These are phyloP conservation scores for Strigamia crassipes DNA, from an alignment of 2,888 invertebrate species.

Conservation along the genomic window DNA sequence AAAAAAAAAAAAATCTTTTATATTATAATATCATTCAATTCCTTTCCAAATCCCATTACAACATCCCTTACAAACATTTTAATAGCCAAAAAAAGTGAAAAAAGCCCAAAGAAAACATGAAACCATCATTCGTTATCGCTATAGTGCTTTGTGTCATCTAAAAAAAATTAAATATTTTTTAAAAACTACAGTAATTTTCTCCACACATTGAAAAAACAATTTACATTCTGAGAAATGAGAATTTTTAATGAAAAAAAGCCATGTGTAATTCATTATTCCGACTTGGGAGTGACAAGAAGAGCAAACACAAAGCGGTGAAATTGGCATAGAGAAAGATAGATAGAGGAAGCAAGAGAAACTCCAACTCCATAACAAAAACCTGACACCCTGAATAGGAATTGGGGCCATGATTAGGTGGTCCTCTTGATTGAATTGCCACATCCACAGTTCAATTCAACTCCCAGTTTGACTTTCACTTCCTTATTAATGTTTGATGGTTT, in stretches of 20 bases:
- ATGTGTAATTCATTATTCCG: neutral
- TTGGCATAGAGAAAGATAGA: neutral
- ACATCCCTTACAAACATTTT: neutral
- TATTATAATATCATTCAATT: neutral
- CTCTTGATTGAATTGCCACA: constrained; percentile 38
- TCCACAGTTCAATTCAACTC: constrained; percentile 13
- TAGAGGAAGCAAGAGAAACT: neutral
- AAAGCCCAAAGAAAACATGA: too few species aligned
- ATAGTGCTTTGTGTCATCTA: neutral
- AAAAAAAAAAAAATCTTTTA: neutral
- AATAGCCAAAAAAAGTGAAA: neutral
- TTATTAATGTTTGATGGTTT: constrained; percentile 24
- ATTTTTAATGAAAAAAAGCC: neutral
- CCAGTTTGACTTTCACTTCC: neutral
- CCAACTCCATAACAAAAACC: constrained; percentile 36
- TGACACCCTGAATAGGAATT: constrained; percentile 42
- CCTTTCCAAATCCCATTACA: neutral
- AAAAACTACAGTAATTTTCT: too few species aligned
- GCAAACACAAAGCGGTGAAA: constrained; percentile 13
- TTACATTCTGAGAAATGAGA: neutral
- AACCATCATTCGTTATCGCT: too few species aligned
- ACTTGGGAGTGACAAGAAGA: neutral
- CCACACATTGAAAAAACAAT: too few species aligned
- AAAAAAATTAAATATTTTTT: too few species aligned
- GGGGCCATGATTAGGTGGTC: constrained; percentile 35